These are phyloP conservation scores for Cyprinus carpio DNA, from an alignment of 2,113 vertebrate genomes.

Conservation along the genomic window DNA sequence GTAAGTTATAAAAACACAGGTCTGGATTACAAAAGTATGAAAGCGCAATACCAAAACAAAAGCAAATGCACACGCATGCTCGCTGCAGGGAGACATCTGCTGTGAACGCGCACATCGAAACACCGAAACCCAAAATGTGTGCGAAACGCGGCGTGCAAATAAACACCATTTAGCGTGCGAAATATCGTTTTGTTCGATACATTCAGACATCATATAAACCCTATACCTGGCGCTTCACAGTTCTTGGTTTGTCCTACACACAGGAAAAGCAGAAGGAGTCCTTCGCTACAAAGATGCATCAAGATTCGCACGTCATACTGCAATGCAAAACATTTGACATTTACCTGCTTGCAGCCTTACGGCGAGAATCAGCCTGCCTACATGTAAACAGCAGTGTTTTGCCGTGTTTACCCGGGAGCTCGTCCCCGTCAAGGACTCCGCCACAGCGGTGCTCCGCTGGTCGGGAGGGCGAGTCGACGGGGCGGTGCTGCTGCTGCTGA, in stretches of 20 bases:
- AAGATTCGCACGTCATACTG: not conserved
- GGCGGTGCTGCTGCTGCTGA: constrained; percentile 41
- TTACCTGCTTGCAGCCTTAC: constrained; percentile 60
- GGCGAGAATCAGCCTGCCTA: constrained; percentile 42
- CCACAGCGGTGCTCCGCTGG: constrained; percentile 58
- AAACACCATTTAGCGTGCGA: not conserved
- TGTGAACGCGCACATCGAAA: not conserved
- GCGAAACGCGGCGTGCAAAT: not conserved
- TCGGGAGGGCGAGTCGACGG: constrained; percentile 55
- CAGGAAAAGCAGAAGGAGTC: not conserved
- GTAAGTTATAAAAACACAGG: not conserved
- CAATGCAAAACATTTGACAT: not conserved
- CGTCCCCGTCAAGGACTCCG: constrained; percentile 57
- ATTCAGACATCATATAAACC: not conserved
- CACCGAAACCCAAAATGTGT: constrained; percentile 7
- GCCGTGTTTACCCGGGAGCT: constrained; percentile 40
- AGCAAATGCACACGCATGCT: constrained; percentile 12
- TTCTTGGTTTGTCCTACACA: constrained; percentile 42
- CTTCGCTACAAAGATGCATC: not conserved
- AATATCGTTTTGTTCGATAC: not conserved
- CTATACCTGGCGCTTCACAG: constrained; percentile 22
- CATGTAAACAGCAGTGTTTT: constrained; percentile 30
- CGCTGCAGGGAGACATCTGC: constrained; percentile 50
- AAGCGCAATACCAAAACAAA: constrained; percentile 10
- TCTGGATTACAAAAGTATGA: not conserved